Conservation (phyloP, 1,140 invertebrate species). For the Drosophila orosa region DNA sequence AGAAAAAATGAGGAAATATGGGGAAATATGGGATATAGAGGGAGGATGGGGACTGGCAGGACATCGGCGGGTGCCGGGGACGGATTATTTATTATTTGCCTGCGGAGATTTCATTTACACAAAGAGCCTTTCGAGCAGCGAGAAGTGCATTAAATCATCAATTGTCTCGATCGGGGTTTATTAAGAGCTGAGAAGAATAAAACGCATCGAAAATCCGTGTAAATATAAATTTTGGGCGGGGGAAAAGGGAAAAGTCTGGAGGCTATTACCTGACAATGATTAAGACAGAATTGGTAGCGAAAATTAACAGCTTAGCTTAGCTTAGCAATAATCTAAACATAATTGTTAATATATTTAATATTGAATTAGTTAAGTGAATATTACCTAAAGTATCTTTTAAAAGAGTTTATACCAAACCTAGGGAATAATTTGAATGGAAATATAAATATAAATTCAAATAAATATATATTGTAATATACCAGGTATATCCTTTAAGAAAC, state of each 20-base stretch:
- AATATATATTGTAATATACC: not conserved
- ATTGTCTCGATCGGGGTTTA: constrained; percentile 28
- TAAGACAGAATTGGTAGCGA: too few relatives aligned
- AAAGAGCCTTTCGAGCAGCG: constrained; percentile 40
- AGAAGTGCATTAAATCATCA: constrained; percentile 48
- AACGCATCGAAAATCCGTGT: constrained; percentile 9
- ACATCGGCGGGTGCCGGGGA: not conserved
- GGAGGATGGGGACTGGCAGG: not conserved
- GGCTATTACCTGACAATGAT: not conserved
- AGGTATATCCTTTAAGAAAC: too few relatives aligned
- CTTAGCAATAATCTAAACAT: too few relatives aligned
- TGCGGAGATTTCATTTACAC: constrained; percentile 49
- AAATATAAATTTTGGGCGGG: not conserved
- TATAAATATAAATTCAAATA: not conserved
- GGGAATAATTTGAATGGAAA: not conserved
- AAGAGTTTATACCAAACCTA: too few relatives aligned
- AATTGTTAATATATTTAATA: too few relatives aligned
- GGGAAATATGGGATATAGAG: not conserved
- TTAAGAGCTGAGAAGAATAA: constrained; percentile 16
- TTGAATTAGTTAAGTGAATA: too few relatives aligned
- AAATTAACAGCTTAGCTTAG: too few relatives aligned
- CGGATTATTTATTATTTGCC: constrained; percentile 60
- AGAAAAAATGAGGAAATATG: not conserved
- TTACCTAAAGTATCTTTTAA: too few relatives aligned
- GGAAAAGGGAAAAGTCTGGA: not conserved